These are phyloP conservation scores for Hydrozoanthus gracilis DNA, from an alignment of 92 coral and sea anemone species.

Conservation along the genomic window DNA sequence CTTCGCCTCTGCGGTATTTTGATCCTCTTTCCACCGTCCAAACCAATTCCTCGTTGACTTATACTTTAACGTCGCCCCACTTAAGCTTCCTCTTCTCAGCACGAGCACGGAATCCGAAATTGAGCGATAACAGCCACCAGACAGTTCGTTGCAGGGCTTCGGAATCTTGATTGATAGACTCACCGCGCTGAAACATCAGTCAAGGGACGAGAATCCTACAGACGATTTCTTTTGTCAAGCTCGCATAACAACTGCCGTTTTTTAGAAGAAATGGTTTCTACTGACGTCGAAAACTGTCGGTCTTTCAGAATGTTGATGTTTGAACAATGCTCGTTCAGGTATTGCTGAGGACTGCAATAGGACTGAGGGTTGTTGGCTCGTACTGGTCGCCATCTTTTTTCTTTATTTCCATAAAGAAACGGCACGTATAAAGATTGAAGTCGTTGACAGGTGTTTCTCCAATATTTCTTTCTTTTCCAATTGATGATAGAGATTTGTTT, in stretches of 20 bases:
- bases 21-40: no score
- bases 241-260: conserved; percentile 22
- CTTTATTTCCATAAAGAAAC: conserved; percentile 45
- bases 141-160: conserved; percentile 61
- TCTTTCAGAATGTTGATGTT: conserved; percentile 41
- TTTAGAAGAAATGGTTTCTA: conserved; percentile 31
- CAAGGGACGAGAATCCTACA: conserved; percentile 46
- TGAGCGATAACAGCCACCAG: conserved; percentile 65
- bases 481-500: background rate
- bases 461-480: conserved; percentile 35
- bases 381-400: conserved; percentile 57
- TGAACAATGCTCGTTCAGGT: conserved; percentile 35
- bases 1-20: no score
- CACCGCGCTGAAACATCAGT: conserved; percentile 53
- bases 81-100: conserved; percentile 17
- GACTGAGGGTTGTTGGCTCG: conserved; percentile 54
- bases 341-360: conserved; percentile 52
- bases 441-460: conserved; percentile 41
- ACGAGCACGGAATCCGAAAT: conserved; percentile 57
- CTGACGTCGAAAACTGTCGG: conserved; percentile 37
- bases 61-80: conserved; percentile 59
- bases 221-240: conserved; percentile 55
- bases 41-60: background rate
- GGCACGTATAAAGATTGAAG: background rate
- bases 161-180: conserved; percentile 56